Conservation (phyloP, 2,113 vertebrate species). For the Pterocles gutturalis region DNA sequence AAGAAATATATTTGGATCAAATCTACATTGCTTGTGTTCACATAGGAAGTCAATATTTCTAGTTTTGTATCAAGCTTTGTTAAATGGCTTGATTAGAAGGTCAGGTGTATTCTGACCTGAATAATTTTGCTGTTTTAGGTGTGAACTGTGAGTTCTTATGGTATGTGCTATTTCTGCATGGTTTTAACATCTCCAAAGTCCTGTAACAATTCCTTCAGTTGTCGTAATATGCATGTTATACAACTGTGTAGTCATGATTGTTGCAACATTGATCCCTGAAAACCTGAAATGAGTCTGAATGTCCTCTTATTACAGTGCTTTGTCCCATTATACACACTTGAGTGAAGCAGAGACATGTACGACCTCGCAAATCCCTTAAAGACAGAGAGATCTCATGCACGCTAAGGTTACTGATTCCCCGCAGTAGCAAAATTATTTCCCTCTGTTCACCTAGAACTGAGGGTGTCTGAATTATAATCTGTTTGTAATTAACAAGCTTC, state of each 20-base stretch:
- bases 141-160: background rate
- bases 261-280: background rate
- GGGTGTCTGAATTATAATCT: background rate
- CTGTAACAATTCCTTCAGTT: rapidly evolving
- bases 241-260: rapidly evolving
- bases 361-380: background rate
- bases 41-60: background rate
- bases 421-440: background rate
- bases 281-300: background rate
- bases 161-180: background rate
- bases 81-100: background rate
- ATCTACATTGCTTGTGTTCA: background rate
- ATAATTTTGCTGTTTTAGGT: background rate
- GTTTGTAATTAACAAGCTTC: background rate
- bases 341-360: background rate
- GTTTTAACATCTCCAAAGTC: background rate
- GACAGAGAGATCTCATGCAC: background rate
- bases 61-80: background rate
- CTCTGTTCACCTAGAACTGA: background rate
- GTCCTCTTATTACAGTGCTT: background rate
- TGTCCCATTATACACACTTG: rapidly evolving
- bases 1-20: background rate
- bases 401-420: background rate
- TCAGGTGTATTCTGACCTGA: background rate
- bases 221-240: rapidly evolving